Evolutionary conservation across 2,113 vertebrate species (phyloP).

Genomic region (Neodontobutis hainanensis): DNA sequence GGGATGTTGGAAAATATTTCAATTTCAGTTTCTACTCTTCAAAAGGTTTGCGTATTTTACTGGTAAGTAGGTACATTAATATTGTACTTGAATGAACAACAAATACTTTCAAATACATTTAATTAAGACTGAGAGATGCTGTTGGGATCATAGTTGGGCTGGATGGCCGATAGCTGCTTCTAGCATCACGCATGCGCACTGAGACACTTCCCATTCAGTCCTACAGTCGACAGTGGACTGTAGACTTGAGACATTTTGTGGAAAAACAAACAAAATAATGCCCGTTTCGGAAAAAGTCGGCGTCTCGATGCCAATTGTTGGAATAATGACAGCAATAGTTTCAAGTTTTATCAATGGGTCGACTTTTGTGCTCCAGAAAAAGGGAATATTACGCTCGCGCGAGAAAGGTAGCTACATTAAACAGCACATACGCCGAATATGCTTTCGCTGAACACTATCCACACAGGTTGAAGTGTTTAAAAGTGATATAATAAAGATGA

Average conservation of each 20-base stretch:
- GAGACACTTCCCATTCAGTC: slow-evolving; percentile 7
- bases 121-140: no score
- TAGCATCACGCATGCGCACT: slow-evolving; percentile 35
- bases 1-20: no score
- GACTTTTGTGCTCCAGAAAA: slow-evolving; percentile 94
- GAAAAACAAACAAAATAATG: slow-evolving; percentile 20
- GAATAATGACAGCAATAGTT: slow-evolving; percentile 86
- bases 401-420: slow-evolving; percentile 79
- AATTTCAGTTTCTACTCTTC: no score
- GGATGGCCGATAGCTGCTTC: no score
- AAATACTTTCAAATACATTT: no score
- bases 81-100: no score
- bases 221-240: neutral
- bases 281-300: neutral
- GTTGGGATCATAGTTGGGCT: no score
- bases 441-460: neutral
- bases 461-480: neutral
- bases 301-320: slow-evolving; percentile 55
- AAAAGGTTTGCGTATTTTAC: no score
- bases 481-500: no score
- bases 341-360: slow-evolving; percentile 95
- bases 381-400: slow-evolving; percentile 89
- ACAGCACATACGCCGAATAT: neutral
- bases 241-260: neutral
- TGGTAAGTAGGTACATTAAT: no score